A percentile compares a stretch with the other conserved stretches of the same genome.
Conservation (phyloP, 2,113 vertebrate genomes). For the Misgurnus mizolepis region DNA sequence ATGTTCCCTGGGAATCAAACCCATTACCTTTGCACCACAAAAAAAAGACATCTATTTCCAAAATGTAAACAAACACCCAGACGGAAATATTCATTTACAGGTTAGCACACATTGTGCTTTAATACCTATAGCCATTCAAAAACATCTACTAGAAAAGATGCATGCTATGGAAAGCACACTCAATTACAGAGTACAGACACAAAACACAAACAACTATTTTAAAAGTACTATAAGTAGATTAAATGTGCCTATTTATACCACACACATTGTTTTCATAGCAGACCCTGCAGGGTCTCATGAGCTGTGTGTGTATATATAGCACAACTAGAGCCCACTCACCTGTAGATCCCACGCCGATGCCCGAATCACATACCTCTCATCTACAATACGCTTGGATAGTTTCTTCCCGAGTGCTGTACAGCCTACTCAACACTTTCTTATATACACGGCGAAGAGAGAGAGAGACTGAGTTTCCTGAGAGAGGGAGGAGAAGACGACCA, state of each 20-base stretch:
- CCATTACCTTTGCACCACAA: no score
- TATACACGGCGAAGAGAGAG: constrained; percentile 54
- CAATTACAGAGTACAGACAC: constrained; percentile 22
- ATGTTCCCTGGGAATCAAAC: no score
- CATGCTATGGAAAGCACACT: not conserved
- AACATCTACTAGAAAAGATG: not conserved
- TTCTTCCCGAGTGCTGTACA: constrained; percentile 59
- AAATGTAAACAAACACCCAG: no score
- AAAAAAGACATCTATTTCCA: no score
- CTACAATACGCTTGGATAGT: constrained; percentile 48
- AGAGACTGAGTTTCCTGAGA: constrained; percentile 57
- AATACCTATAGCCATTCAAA: not conserved
- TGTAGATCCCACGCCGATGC: constrained; percentile 46
- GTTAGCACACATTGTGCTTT: no score
- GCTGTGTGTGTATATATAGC: constrained; percentile 11
- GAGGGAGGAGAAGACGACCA: constrained; percentile 64
- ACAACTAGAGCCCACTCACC: constrained; percentile 48
- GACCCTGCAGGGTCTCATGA: not conserved
- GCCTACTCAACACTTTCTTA: constrained; percentile 64
- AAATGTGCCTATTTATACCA: constrained; percentile 15
- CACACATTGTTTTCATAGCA: not conserved
- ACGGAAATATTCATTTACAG: no score
- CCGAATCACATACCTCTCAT: constrained; percentile 29
- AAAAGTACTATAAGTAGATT: not conserved
- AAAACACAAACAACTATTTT: constrained; percentile 23